phyloP scores from a whole-genome alignment of 1,140 invertebrate genomes.

The Pseudomyrmex dendroicus region DNA sequence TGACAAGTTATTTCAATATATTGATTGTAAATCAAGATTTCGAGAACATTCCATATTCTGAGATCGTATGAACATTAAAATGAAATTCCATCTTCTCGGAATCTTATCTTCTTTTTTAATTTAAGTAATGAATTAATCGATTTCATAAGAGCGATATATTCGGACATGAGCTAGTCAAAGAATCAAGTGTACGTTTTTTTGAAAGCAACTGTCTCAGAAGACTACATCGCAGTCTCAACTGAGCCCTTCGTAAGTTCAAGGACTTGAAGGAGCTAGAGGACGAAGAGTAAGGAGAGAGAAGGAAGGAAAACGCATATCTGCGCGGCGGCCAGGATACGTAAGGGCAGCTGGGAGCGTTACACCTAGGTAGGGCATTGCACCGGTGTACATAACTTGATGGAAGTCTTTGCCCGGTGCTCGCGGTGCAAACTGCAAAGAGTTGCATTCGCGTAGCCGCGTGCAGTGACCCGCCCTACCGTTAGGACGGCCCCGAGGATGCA shows the following conservation, averaged over 20 bases:
- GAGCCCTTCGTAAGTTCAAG: slow-evolving; percentile 79
- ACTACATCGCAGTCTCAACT: slow-evolving; percentile 46
- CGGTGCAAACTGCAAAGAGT: slow-evolving; percentile 77
- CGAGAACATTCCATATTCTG: no score
- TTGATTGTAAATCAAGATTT: not conserved
- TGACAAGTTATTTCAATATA: not conserved
- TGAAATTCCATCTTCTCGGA: no score
- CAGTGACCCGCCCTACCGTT: slow-evolving; percentile 86
- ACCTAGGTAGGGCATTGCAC: slow-evolving; percentile 85
- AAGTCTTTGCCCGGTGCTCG: slow-evolving; percentile 71
- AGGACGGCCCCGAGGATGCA: slow-evolving; percentile 85
- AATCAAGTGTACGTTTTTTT: slow-evolving; percentile 39
- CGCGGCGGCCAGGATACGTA: slow-evolving; percentile 71
- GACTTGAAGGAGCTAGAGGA: slow-evolving; percentile 70
- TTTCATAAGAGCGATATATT: not conserved
- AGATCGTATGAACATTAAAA: no score
- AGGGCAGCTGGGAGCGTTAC: slow-evolving; percentile 82
- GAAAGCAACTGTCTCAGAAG: slow-evolving; percentile 9
- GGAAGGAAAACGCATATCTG: slow-evolving; percentile 52
- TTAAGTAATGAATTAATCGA: not conserved
- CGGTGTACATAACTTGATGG: slow-evolving; percentile 68
- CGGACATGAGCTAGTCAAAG: slow-evolving; percentile 19
- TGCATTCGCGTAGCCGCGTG: slow-evolving; percentile 83
- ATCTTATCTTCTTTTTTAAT: not conserved
- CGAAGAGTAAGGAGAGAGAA: slow-evolving; percentile 49